Evolutionary conservation across 2,797 vertebrate species (phyloP), one percentile per base, ranked within the genome.

Genomic region (Danio kyathit): DNA sequence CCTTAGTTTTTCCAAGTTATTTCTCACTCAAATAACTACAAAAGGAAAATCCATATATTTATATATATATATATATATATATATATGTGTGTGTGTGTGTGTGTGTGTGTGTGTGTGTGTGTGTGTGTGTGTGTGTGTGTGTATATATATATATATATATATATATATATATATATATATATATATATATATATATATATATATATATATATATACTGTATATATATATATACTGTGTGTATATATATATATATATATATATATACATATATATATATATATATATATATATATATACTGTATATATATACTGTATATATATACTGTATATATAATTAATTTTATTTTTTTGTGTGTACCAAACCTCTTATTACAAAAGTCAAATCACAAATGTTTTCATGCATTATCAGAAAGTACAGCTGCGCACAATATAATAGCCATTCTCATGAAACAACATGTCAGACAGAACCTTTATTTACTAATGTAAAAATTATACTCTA

Each of bases 21-120:
- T 11, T 61, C 4, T 70, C 21, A 82, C 40, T 49, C 16, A 49
- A 38, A 56, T 17, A 76, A 29, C 46, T 38, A 17, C n/a, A 56
- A 56, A 43, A 52, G 54, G n/a, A 56, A 67, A 14, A 29, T 16
- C 52, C 6, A 5, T 61, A n/a, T n/a, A n/a, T n/a, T n/a, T 56
- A 16, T 19, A 79, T 81, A 81, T 84, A 78, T 84, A 29, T 29
- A n/a, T n/a, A n/a, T n/a, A n/a, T n/a, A n/a, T n/a, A n/a, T n/a
- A n/a, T n/a, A n/a, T n/a, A n/a, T 52, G 70, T 73, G 49, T 73
- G 73, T n/a, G n/a, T n/a, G n/a, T n/a, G n/a, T n/a, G n/a, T n/a
- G n/a, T n/a, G n/a, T n/a, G n/a, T n/a, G n/a, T n/a, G n/a, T n/a
- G n/a, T n/a, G n/a, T n/a, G n/a, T n/a, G n/a, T n/a, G n/a, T n/a